Base-by-base conservation (phyloP, 2,797 vertebrate genomes). In the Diplodus sargus region DNA sequence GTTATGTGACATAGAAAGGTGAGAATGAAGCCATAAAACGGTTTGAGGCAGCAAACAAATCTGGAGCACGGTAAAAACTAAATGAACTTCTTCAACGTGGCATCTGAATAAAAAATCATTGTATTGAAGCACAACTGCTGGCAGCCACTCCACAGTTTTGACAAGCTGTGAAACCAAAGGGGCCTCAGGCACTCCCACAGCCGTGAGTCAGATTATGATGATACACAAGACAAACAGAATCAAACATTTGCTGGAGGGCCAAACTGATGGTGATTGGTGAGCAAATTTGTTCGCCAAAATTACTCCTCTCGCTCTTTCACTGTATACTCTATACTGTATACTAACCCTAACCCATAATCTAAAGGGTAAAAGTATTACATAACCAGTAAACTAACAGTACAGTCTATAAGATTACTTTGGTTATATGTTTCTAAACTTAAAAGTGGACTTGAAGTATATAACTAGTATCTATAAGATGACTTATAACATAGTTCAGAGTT, bases 1-100 rank as follows among this genome's bases (percentile, higher is more conserved):
- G 14, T 86, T 87, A 71, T 79, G 59, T 39, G 86, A 83, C 51
- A 43, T 60, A 56, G 62, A 20, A 61, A 81, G 79, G 84, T 78
- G 70, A 87, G 74, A 84, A 47, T 61, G 54, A 84, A 47, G 80
- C 60, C 0, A 1, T 75, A 69, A 83, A 85, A 78, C 56, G 25
- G 56, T 66, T 30, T 30, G 25, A 75, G 64, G 22, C 39, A 43
- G 63, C 56, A 25, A 52, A 48, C n/a, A 48, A 23, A 18, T 39
- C 53, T 22, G 43, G 43, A 39, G 60, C 4, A 53, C 42, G 59
- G 16, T 45, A n/a, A 69, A 78, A 76, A 22, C 25, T 62, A 61
- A 82, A 76, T 22, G 22, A 79, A 56, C 52, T 64, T 65, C 49
- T 59, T 17, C 20, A 69, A 42, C 13, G 22, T 18, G 30, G 52